A percentile compares a stretch with the other conserved stretches of the same genome.
These are phyloP conservation scores for Gymnothorax javanicus DNA, from an alignment of 2,797 vertebrate genomes.

Conservation along the genomic window DNA sequence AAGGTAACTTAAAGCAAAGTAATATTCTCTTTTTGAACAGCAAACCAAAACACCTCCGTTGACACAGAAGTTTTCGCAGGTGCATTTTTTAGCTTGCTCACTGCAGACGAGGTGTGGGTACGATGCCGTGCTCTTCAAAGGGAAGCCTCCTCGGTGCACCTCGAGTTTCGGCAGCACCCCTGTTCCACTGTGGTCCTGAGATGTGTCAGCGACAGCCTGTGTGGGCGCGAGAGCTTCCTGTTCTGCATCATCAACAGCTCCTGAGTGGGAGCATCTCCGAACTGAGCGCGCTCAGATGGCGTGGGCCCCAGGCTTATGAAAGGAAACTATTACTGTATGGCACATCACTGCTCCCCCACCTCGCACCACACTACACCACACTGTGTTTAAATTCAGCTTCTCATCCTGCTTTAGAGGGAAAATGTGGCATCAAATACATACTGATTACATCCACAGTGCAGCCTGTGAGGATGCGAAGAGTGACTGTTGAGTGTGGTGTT, in stretches of 20 bases:
- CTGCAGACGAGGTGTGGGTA: too few relatives aligned
- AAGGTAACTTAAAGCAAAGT: too few relatives aligned
- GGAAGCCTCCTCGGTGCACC: neutral
- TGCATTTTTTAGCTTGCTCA: too few relatives aligned
- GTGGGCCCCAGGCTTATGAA: conserved; percentile 20
- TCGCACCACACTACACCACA: too few relatives aligned
- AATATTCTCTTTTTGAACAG: too few relatives aligned
- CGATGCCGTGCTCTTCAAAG: neutral
- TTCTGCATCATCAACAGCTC: conserved; percentile 36
- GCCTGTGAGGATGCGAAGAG: too few relatives aligned
- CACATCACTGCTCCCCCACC: conserved; percentile 20
- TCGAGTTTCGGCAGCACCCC: conserved; percentile 36
- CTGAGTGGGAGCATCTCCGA: conserved; percentile 47
- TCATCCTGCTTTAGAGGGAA: neutral
- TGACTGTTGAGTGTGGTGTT: too few relatives aligned
- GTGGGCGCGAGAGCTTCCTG: conserved; percentile 49
- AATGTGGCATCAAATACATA: neutral
- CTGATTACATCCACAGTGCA: too few relatives aligned
- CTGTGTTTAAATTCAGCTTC: conserved; percentile 13
- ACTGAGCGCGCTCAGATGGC: conserved; percentile 30
- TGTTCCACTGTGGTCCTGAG: conserved; percentile 39
- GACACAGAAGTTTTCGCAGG: too few relatives aligned
- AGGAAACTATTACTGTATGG: conserved; percentile 47
- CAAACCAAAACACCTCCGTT: too few relatives aligned
- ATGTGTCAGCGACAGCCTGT: conserved; percentile 44